Conservation (phyloP, 2,888 invertebrate genomes). For the Eulithis prunata region DNA sequence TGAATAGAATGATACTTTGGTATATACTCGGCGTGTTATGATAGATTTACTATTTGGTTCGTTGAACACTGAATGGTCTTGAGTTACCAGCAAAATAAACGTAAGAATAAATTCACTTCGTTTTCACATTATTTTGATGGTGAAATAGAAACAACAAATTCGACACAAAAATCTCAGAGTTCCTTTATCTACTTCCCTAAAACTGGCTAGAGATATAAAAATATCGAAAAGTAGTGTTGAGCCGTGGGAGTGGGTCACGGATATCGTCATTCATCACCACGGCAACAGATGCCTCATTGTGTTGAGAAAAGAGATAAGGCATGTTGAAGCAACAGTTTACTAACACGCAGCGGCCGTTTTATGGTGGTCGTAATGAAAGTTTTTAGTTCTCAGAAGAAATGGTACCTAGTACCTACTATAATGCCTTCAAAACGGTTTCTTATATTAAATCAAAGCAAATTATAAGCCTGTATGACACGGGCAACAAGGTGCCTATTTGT, state of each 20-base stretch:
- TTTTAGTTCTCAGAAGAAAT: background rate
- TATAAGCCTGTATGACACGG: no score
- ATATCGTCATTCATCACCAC: conserved; percentile 67
- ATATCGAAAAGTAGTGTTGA: background rate
- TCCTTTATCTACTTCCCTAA: background rate
- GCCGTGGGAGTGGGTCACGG: conserved; percentile 62
- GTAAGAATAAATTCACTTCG: no score
- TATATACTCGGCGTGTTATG: background rate
- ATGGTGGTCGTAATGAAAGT: background rate
- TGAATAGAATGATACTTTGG: conserved; percentile 7
- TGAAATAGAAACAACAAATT: no score
- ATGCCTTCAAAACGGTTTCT: no score
- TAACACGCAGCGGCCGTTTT: background rate
- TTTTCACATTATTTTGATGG: no score
- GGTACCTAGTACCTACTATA: no score
- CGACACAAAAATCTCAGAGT: no score
- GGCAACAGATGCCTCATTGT: conserved; percentile 73
- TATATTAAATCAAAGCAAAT: no score
- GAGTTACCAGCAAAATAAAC: no score
- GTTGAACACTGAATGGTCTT: no score
- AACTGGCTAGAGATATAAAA: background rate
- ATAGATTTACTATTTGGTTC: background rate
- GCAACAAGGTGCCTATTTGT: no score
- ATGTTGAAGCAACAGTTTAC: conserved; percentile 43
- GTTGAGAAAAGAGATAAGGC: conserved; percentile 65